Conservation (phyloP, 92 coral and sea anemone genomes). For the Bergia sp. region DNA sequence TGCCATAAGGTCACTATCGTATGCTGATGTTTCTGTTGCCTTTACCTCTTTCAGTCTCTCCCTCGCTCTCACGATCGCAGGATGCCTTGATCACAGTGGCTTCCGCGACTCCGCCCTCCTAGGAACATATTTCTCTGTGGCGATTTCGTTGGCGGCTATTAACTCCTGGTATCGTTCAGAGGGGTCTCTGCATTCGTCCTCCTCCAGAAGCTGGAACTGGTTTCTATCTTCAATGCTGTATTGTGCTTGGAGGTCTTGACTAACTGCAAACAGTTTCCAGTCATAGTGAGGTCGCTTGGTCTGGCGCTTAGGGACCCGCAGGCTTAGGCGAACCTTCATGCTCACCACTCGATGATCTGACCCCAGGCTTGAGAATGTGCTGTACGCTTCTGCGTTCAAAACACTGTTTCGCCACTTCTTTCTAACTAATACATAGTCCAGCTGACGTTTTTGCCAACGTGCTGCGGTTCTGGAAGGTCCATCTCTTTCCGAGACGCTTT, state of each 20-base stretch:
- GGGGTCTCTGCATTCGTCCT: background rate
- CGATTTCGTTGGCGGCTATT: background rate
- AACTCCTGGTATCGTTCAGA: background rate
- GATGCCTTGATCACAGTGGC: slow-evolving; percentile 4
- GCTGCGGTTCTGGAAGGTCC: too few relatives aligned
- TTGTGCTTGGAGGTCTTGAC: background rate
- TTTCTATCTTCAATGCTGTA: background rate
- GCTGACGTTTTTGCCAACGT: too few relatives aligned
- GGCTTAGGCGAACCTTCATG: too few relatives aligned
- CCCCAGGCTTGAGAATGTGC: too few relatives aligned
- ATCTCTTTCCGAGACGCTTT: too few relatives aligned
- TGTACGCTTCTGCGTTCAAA: background rate
- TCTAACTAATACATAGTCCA: background rate
- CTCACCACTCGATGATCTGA: too few relatives aligned
- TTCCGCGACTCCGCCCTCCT: background rate
- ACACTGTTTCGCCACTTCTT: background rate
- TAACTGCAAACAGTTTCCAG: background rate
- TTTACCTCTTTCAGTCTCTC: background rate
- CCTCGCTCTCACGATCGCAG: background rate
- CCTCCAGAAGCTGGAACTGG: background rate
- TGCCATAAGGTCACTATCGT: too few relatives aligned
- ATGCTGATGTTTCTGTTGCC: too few relatives aligned
- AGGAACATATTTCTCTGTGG: background rate
- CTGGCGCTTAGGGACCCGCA: too few relatives aligned
- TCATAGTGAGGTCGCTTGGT: too few relatives aligned